A percentile compares a stretch with the other conserved stretches of the same genome.
phyloP scores from a whole-genome alignment of 2,113 vertebrate species.

The Eolophus roseicapilla region DNA sequence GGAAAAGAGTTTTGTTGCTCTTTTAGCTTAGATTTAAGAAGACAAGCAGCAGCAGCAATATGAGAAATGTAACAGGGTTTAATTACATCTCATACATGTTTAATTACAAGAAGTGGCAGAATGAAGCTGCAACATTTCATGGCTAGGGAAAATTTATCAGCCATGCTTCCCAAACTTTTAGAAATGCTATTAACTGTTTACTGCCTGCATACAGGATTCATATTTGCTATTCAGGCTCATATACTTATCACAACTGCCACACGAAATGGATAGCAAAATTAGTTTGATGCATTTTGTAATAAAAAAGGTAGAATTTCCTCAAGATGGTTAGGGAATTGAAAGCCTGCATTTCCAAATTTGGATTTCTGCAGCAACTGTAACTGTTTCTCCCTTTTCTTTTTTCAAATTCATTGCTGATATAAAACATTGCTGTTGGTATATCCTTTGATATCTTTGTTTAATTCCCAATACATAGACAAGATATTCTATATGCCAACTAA shows the following conservation, averaged over 20 bases:
- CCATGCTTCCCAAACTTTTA: slow-evolving; percentile 6
- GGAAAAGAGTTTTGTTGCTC: not conserved
- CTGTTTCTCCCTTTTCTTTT: not conserved
- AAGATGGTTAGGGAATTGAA: not conserved
- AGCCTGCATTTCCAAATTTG: not conserved
- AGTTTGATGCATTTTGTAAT: not conserved
- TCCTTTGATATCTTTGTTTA: not conserved
- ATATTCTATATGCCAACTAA: not conserved
- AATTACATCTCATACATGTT: slow-evolving; percentile 31
- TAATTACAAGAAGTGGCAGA: slow-evolving; percentile 46
- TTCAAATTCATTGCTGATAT: not conserved
- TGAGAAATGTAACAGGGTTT: slow-evolving; percentile 12
- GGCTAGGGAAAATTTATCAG: not conserved
- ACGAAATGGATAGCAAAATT: not conserved
- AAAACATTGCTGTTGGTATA: not conserved
- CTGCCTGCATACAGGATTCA: not conserved
- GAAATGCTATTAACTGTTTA: slow-evolving; percentile 13
- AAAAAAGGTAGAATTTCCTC: not conserved
- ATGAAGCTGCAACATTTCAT: slow-evolving; percentile 23
- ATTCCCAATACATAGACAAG: not conserved
- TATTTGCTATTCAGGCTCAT: not conserved
- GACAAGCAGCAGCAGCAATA: slow-evolving; percentile 15
- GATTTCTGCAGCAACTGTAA: not conserved
- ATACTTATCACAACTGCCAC: not conserved
- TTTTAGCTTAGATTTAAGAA: not conserved